Evolutionary conservation across 2,797 vertebrate genomes (phyloP).

Genomic region (Delichon dasypus): DNA sequence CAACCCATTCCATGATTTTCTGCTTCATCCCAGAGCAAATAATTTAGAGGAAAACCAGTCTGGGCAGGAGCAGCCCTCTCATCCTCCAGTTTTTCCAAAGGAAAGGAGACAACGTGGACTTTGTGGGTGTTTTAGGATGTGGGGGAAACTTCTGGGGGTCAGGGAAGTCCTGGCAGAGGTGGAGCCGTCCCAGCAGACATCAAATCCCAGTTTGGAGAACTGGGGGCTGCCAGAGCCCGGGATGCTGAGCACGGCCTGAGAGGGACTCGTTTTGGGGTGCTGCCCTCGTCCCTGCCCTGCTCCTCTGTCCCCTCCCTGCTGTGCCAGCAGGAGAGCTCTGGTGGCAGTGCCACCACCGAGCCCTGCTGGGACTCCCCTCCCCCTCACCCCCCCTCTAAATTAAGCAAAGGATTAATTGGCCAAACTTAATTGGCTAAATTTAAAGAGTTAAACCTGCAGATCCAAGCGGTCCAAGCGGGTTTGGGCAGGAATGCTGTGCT

Average conservation of each 20-base stretch:
- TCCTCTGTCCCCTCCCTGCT: neutral
- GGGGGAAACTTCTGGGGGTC: accelerated
- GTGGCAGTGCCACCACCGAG: neutral
- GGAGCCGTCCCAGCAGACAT: neutral
- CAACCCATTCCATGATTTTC: neutral
- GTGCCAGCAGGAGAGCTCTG: neutral
- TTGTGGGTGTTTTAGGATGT: neutral
- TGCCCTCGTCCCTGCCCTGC: neutral
- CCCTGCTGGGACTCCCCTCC: neutral
- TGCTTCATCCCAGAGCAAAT: neutral
- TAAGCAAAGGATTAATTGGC: conserved; percentile 29
- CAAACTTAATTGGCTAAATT: neutral
- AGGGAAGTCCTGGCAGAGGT: neutral
- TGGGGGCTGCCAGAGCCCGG: neutral
- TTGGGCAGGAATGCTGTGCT: neutral
- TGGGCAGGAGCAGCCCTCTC: neutral
- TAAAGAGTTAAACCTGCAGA: neutral
- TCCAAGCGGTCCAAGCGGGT: neutral
- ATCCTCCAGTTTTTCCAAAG: accelerated
- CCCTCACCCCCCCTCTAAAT: neutral
- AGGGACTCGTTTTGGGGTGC: neutral
- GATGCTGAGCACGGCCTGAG: neutral
- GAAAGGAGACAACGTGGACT: accelerated
- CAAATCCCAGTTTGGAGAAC: neutral
- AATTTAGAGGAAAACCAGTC: neutral